Conservation (phyloP, 2,888 invertebrate genomes). For the Nomada fabriciana region DNA sequence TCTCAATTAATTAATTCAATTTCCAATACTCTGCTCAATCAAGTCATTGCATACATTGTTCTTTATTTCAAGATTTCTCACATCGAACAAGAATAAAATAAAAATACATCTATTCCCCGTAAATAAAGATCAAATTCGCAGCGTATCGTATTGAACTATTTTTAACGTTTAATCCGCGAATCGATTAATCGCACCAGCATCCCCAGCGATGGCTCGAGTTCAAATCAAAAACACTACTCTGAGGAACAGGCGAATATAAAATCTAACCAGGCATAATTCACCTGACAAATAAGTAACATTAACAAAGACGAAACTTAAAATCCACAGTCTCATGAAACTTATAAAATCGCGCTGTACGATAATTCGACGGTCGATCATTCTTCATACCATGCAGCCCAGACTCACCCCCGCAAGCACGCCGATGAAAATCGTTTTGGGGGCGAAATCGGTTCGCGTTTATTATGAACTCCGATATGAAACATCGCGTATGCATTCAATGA, state of each 20-base stretch:
- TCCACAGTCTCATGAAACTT: background rate
- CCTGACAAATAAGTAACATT: background rate
- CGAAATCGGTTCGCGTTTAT: slow-evolving; percentile 20
- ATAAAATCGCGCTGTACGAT: background rate
- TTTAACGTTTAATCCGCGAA: slow-evolving; percentile 29
- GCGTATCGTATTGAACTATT: slow-evolving; percentile 13
- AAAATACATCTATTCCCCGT: background rate
- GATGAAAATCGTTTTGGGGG: background rate
- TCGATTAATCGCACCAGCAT: slow-evolving; percentile 11
- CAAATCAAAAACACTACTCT: background rate
- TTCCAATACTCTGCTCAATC: background rate
- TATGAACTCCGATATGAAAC: slow-evolving; percentile 31
- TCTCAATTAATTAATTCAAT: background rate
- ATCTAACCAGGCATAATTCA: background rate
- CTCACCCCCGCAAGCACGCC: background rate
- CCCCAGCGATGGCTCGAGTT: slow-evolving; percentile 1
- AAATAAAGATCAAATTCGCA: background rate
- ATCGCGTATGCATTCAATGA: slow-evolving; percentile 64
- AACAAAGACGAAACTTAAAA: background rate
- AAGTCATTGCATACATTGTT: background rate
- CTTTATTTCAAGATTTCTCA: background rate
- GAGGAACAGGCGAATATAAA: background rate
- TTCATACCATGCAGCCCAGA: background rate
- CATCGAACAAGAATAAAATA: background rate
- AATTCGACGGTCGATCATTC: slow-evolving; percentile 6